Base-by-base conservation (phyloP, 2,113 vertebrate species). In the Garra rufa region DNA sequence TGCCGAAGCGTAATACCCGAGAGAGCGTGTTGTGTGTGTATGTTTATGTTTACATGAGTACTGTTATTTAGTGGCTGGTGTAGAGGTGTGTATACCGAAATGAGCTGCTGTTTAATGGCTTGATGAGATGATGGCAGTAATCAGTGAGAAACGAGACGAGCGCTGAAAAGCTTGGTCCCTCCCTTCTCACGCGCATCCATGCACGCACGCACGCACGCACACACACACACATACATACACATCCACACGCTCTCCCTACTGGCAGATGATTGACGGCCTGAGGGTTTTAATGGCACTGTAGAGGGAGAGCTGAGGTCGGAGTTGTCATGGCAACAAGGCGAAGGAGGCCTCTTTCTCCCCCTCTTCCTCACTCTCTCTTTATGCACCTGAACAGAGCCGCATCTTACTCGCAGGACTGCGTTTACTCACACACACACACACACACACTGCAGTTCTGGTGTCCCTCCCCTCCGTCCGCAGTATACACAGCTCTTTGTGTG, bases 261-360 rank as follows among this genome's bases (percentile, higher is more conserved):
- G 87, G 89, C 89, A 90, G 92, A 91, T 95, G 95, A 96, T 95
- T 96, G 95, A 95, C 94, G 92, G 94, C 94, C 94, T 92, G 94
- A 95, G 94, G 94, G 94, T 94, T 95, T 94, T 95, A 95, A 95
- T 95, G 94, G 93, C 93, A 92, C 94, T 94, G 92, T 92, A 94
- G 95, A 95, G 95, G 93, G 91, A 93, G 93, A 94, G 92, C 94
- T 93, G 92, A 95, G 93, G 93, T 93, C 94, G 92, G 93, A 88
- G 94, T 95, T 94, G 94, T 94, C 94, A 95, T 95, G 92, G 94
- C 94, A 95, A 95, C 94, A 94, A 94, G 93, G 91, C 94, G 91
- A 94, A 92, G 89, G 91, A 93, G 93, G 91, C 85, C 83, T 74
- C 76, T 82, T 71, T 67, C 55, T 19, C 69, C 21, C 30, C 8